Base-by-base conservation (phyloP, 2,888 invertebrate genomes). In the Xestia xanthographa region DNA sequence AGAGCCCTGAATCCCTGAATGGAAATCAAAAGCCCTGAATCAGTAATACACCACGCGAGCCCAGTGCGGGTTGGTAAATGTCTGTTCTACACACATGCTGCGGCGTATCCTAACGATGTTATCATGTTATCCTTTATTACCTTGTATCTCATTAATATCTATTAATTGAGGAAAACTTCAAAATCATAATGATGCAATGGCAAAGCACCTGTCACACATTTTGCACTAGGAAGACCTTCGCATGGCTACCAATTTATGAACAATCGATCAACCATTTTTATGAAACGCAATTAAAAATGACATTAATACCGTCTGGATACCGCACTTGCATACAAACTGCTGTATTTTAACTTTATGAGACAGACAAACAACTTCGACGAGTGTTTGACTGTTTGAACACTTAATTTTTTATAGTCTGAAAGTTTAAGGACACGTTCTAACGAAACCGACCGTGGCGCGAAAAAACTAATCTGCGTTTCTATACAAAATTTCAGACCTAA, bases 291-390 rank as follows among this genome's bases (percentile, higher is more conserved):
- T 79, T 67, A 72, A 63, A 60, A 12, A n/a, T 26, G n/a, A 45
- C n/a, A 79, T 71, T 45, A 71, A 22, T 8, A 48, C 38, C 11
- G 38, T 9, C 29, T 38, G 1, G 14, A 29, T 2, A 56, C 29
- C 11, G 12, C 26, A 53, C 38, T 68, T 68, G 84, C 73, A 82
- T 82, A 84, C 26, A 73, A 60, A 84, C 22, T 65, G 26, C 45
- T 14, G 29, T 34, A 48, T 79, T 84, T 53, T 12, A 34, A 38
- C 56, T 66, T 50, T 26, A 48, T 26, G 22, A 12, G 48, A 38
- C 22, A 41, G 26, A 60, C 50, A 66, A 69, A 72, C 43, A 69
- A 22, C n/a, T 29, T 69, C 17, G 56, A 81, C 26, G n/a, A 41
- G 20, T 22, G 20, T 26, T n/a, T 34, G n/a, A 41, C 14, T 22